Evolutionary conservation across 2,888 invertebrate genomes (phyloP), one percentile per base, ranked within the genome.

Genomic region (Latrodectus hesperus): DNA sequence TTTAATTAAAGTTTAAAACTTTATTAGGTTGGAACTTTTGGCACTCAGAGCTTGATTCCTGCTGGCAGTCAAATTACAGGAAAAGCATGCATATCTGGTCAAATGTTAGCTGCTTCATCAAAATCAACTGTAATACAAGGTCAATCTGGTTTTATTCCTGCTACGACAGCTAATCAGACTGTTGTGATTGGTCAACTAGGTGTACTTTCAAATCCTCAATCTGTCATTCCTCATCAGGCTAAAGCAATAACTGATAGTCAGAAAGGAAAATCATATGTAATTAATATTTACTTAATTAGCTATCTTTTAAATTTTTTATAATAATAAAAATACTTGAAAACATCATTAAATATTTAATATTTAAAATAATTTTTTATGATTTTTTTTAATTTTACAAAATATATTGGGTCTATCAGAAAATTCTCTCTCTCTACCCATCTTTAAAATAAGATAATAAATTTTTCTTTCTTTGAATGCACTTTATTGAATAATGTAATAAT

Each of bases 11-110:
- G 38, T 38, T 38, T 38, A 38, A 38, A 38, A 26, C 9, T 60
- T 17, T 12, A 52, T 17, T 26, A 88, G 88, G 88, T 82, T 70
- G 88, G 88, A 53, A 80, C 52, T 74, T 88, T 86, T 74, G 87
- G 83, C 68, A 67, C 84, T 38, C 87, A 77, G 53, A 87, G 55
- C 78, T 52, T 85, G n/a, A 79, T 87, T 51, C 82, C 85, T 65
- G 88, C 84, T 72, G 82, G 76, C 68, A 55, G 79, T 53, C 93
- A 96, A 95, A 96, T 96, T 85, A 96, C 97, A 89, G 95, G 96
- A 10, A 97, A 97, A 91, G 95, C 96, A 6, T 96, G 96, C 92
- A 96, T 96, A 92, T 92, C 93, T 1, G 95, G 96, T 72, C 97
- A 97, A 91, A 96, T 97, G 96, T 93, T 97, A 67, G 93, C 94